Percentiles rank a stretch among this genome's conserved stretches.
phyloP scores from a whole-genome alignment of 2,888 invertebrate genomes.

The Ceratothoa steindachneri region DNA sequence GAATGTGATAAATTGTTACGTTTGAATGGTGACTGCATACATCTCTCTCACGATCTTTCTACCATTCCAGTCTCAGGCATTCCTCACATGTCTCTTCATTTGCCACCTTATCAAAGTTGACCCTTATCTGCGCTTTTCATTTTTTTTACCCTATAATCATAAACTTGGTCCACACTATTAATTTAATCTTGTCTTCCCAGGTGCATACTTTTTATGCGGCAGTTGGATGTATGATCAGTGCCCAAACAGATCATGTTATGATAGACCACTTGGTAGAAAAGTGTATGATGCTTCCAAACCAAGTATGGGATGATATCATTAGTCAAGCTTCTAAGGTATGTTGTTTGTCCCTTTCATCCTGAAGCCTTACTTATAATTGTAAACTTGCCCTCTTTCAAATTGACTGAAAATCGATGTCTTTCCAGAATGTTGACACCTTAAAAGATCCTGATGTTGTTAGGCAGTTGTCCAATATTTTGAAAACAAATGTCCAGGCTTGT shows the following conservation, averaged over 20 bases:
- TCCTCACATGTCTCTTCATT: too few species aligned
- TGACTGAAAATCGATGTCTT: too few species aligned
- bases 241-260: slow-evolving; percentile 81
- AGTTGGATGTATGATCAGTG: slow-evolving; percentile 97
- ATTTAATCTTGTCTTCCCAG: too few species aligned
- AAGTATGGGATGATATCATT: slow-evolving; percentile 97
- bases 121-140: too few species aligned
- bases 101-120: too few species aligned
- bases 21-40: too few species aligned
- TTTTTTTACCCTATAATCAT: too few species aligned
- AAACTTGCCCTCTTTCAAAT: neutral
- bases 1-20: too few species aligned
- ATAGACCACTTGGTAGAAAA: slow-evolving; percentile 94
- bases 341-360: too few species aligned
- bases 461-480: slow-evolving; percentile 94
- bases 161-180: too few species aligned
- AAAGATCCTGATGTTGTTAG: slow-evolving; percentile 95
- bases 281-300: slow-evolving; percentile 95
- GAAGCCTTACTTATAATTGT: neutral
- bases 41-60: too few species aligned
- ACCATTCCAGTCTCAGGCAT: too few species aligned
- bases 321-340: slow-evolving; percentile 85
- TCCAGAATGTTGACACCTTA: slow-evolving; percentile 82
- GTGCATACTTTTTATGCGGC: slow-evolving; percentile 98
- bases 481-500: slow-evolving; percentile 98